Conservation (phyloP, 2,797 vertebrate species). For the Dicrostonyx torquatus region DNA sequence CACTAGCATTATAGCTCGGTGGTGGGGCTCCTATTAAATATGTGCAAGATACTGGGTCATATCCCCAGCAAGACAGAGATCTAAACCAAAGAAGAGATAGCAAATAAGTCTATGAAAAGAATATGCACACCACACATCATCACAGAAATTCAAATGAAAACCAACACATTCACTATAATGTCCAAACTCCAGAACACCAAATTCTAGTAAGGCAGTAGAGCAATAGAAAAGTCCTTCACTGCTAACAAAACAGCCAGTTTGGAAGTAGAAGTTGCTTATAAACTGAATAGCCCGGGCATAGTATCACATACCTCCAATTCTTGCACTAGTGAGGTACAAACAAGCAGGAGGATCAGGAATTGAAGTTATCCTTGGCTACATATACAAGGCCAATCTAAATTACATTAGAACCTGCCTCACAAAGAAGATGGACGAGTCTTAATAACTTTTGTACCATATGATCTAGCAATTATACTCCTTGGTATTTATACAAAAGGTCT, state of each 20-base stretch:
- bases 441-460: neutral
- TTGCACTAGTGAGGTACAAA: neutral
- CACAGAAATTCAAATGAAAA: neutral
- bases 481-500: neutral
- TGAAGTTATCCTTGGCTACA: neutral
- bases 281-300: neutral
- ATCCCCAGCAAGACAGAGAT: neutral
- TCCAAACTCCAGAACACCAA: constrained; percentile 19
- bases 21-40: neutral
- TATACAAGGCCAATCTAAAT: neutral
- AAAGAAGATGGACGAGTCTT: neutral
- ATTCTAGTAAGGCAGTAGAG: neutral
- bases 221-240: neutral
- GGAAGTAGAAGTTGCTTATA: neutral
- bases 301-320: neutral
- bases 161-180: neutral
- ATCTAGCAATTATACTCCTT: neutral
- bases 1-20: neutral
- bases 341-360: neutral
- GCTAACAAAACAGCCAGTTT: neutral
- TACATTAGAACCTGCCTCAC: neutral
- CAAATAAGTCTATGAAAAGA: neutral
- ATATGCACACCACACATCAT: neutral
- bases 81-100: neutral
- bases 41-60: neutral